phyloP scores from a whole-genome alignment of 2,113 vertebrate species.

The Tetrax tetrax region DNA sequence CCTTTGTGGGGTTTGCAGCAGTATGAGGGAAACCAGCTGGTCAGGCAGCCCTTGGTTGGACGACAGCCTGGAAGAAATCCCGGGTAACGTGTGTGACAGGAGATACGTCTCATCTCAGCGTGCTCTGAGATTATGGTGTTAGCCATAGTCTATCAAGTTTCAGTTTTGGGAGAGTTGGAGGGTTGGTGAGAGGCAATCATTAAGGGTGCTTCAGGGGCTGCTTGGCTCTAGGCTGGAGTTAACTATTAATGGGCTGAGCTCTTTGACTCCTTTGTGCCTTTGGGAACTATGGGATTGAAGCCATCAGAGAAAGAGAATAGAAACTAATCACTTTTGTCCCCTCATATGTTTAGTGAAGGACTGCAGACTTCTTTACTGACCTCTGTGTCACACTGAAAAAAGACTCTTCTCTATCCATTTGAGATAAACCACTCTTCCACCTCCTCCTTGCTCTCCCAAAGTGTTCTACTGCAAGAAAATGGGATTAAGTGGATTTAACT shows the following conservation, averaged over 20 bases:
- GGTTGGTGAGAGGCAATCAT: background rate
- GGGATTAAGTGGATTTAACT: constrained; percentile 57
- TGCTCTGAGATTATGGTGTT: constrained; percentile 10
- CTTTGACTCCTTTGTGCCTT: constrained; percentile 61
- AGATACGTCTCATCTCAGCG: background rate
- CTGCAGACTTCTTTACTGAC: constrained; percentile 61
- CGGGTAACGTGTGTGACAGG: background rate
- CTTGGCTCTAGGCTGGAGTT: constrained; percentile 34
- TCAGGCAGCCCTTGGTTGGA: background rate
- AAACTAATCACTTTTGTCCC: constrained; percentile 64
- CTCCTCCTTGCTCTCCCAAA: background rate
- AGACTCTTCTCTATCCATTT: constrained; percentile 22
- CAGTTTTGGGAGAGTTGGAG: background rate
- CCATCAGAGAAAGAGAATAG: constrained; percentile 55
- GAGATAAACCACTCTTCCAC: constrained; percentile 42
- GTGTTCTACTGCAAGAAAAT: constrained; percentile 49
- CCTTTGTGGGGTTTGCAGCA: background rate
- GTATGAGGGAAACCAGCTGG: background rate
- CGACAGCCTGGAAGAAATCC: background rate
- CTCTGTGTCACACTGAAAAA: constrained; percentile 56
- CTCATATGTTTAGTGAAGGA: constrained; percentile 25
- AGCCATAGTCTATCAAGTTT: constrained; percentile 31
- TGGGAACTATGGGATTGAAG: constrained; percentile 1
- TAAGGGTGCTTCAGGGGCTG: constrained; percentile 16
- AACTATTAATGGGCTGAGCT: constrained; percentile 58